A percentile compares a stretch with the other conserved stretches of the same genome.
These are phyloP conservation scores for Lithodes maja DNA, from an alignment of 2,888 invertebrate genomes.

Conservation along the genomic window DNA sequence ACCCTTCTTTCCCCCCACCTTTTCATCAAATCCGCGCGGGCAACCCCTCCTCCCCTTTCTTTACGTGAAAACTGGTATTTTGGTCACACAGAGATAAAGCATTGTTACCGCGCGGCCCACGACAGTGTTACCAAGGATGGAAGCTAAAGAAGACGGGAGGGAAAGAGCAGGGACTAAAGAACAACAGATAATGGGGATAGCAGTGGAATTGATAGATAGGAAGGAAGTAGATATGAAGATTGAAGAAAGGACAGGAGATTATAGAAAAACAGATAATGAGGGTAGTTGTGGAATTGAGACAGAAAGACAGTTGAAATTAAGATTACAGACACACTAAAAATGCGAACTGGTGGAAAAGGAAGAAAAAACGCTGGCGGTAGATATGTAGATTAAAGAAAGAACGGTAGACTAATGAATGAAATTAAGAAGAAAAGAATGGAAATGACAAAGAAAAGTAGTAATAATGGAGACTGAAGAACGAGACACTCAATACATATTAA, in stretches of 20 bases:
- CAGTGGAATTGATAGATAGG: not conserved
- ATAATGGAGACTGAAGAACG: no score
- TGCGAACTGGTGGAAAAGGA: no score
- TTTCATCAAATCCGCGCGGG: slow-evolving; percentile 56
- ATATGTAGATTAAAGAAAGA: no score
- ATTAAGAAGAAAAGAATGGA: no score
- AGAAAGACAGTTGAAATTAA: no score
- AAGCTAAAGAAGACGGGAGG: not conserved
- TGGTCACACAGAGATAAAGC: slow-evolving; percentile 56
- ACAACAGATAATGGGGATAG: no score
- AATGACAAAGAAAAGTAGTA: no score
- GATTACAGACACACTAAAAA: no score
- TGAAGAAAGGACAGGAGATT: slow-evolving; percentile 2
- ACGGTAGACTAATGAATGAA: no score
- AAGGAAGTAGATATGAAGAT: not conserved
- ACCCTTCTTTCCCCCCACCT: slow-evolving; percentile 30
- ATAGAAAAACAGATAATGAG: not conserved
- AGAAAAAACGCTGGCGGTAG: no score
- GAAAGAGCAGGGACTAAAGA: not conserved
- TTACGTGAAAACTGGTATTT: slow-evolving; percentile 65
- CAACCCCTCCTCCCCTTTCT: slow-evolving; percentile 50
- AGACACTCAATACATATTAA: no score
- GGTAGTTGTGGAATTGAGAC: not conserved
- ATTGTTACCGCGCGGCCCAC: slow-evolving; percentile 36
- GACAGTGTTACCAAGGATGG: slow-evolving; percentile 9